Evolutionary conservation across 2,888 invertebrate genomes (phyloP).

Genomic region (Drosophila pullipes): DNA sequence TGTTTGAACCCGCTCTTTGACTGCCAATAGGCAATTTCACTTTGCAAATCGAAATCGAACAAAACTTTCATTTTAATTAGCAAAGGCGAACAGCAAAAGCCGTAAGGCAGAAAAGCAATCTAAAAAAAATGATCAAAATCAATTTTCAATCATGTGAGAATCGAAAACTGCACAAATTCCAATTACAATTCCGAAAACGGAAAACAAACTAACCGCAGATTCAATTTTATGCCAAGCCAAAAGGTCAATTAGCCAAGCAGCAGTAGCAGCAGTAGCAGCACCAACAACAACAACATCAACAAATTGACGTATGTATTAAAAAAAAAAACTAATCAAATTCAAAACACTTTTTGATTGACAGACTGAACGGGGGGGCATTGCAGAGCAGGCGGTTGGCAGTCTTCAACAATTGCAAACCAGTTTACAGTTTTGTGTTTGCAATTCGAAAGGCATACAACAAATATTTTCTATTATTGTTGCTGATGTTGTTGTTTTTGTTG

Average conservation of each 20-base stretch:
- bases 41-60: constrained; percentile 41
- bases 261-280: constrained; percentile 27
- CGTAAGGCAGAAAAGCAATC: constrained; percentile 10
- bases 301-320: constrained; percentile 20
- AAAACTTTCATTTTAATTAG: constrained; percentile 79
- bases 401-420: constrained; percentile 61
- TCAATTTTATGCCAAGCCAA: constrained; percentile 68
- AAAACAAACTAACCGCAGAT: constrained; percentile 65
- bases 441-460: constrained; percentile 70
- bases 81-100: constrained; percentile 36
- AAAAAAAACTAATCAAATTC: constrained; percentile 52
- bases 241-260: constrained; percentile 72
- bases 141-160: constrained; percentile 60
- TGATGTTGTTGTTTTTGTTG: constrained; percentile 37
- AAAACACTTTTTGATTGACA: constrained; percentile 64
- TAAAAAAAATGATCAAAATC: constrained; percentile 54
- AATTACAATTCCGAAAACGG: constrained; percentile 35
- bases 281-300: constrained; percentile 25
- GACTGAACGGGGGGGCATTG: background rate
- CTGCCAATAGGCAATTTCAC: constrained; percentile 64
- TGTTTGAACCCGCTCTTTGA: constrained; percentile 46
- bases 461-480: constrained; percentile 47
- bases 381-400: constrained; percentile 1
- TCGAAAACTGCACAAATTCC: constrained; percentile 28
- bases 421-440: constrained; percentile 59